phyloP scores from a whole-genome alignment of 1,140 invertebrate genomes.

The Acyrthosiphon pisum region DNA sequence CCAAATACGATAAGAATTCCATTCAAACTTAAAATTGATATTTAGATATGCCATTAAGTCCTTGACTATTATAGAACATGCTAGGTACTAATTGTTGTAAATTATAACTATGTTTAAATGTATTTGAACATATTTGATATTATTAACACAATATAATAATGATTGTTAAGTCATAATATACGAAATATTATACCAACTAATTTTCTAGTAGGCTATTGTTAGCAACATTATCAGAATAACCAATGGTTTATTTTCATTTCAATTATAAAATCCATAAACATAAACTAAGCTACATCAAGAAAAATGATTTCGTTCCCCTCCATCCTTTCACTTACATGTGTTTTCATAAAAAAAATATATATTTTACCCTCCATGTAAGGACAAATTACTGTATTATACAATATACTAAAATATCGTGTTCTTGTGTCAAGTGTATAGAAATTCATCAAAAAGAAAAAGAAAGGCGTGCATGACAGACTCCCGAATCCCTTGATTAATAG shows the following conservation, averaged over 20 bases:
- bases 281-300: neutral
- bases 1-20: too few relatives aligned
- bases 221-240: neutral
- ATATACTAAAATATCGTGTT: neutral
- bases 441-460: conserved; percentile 44
- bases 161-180: neutral
- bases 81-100: neutral
- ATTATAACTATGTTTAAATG: neutral
- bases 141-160: neutral
- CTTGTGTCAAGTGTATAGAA: conserved; percentile 33
- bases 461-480: conserved; percentile 3
- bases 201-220: neutral
- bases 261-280: neutral
- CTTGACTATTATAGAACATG: neutral
- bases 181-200: neutral
- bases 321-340: neutral
- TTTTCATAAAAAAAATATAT: conserved; percentile 29
- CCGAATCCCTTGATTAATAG: conserved; percentile 47
- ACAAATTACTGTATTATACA: conserved; percentile 42
- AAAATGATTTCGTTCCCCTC: neutral
- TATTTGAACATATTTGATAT: too few relatives aligned
- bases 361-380: neutral
- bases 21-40: neutral
- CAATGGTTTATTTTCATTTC: neutral
- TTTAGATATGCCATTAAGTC: neutral